Evolutionary conservation across 1,140 invertebrate species (phyloP).

Genomic region (Caerostris darwini): DNA sequence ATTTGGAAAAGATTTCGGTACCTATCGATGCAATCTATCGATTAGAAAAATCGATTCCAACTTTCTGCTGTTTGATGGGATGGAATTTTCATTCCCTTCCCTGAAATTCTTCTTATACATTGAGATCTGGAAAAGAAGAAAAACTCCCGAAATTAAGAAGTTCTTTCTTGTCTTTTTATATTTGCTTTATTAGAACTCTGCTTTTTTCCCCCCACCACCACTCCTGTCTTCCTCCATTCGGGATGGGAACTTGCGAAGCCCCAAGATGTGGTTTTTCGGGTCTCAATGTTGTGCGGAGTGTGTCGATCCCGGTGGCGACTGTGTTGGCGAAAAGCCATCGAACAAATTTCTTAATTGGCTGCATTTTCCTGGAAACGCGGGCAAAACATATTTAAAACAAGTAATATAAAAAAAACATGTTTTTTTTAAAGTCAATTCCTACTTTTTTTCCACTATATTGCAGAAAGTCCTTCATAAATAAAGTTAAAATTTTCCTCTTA

Average conservation of each 20-base stretch:
- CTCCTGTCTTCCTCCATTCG: neutral
- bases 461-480: no score
- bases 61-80: neutral
- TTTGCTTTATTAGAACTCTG: neutral
- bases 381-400: no score
- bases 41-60: slow-evolving; percentile 20
- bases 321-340: neutral
- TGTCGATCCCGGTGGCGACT: neutral
- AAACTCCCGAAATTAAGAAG: neutral
- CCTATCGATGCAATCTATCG: slow-evolving; percentile 30
- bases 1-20: neutral
- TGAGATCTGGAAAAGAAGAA: neutral
- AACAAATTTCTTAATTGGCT: neutral
- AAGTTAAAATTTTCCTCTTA: no score
- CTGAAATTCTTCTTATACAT: neutral
- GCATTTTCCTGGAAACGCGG: no score
- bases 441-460: no score
- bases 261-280: neutral
- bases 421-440: no score
- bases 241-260: neutral
- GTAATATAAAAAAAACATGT: no score
- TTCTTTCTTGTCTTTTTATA: neutral
- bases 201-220: neutral
- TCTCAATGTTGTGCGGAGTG: neutral
- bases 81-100: neutral